Evolutionary conservation across 2,797 vertebrate genomes (phyloP).

Genomic region (Pteropus rufus): DNA sequence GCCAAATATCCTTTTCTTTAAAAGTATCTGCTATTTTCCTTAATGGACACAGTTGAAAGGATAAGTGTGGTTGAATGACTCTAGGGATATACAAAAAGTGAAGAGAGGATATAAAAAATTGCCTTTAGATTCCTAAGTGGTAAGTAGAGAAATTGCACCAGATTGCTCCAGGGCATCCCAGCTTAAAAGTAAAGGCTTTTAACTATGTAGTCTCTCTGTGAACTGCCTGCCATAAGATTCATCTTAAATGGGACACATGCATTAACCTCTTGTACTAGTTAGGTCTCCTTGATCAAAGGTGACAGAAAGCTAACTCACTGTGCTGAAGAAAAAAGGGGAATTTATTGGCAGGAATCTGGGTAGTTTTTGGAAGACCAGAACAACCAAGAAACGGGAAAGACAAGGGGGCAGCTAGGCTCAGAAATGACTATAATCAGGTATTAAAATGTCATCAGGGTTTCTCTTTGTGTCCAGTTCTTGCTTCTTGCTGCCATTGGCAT

Average conservation of each 20-base stretch:
- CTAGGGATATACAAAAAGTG: not conserved
- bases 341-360: not conserved
- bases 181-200: slow-evolving; percentile 69
- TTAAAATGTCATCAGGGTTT: not conserved
- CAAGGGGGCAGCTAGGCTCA: not conserved
- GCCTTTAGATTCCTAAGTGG: slow-evolving; percentile 44
- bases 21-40: slow-evolving; percentile 45
- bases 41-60: slow-evolving; percentile 64
- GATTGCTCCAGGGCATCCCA: slow-evolving; percentile 52
- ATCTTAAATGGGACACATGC: slow-evolving; percentile 54
- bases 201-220: slow-evolving; percentile 37
- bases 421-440: not conserved
- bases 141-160: slow-evolving; percentile 55
- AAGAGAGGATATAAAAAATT: slow-evolving; percentile 32
- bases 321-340: not conserved
- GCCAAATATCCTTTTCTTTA: slow-evolving; percentile 48
- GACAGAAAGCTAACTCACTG: slow-evolving; percentile 33
- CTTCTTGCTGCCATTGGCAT: not conserved
- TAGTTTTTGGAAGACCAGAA: not conserved
- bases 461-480: not conserved
- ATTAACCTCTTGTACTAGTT: slow-evolving; percentile 62
- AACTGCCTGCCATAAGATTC: slow-evolving; percentile 32
- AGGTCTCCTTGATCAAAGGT: slow-evolving; percentile 60
- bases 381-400: not conserved
- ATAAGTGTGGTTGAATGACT: slow-evolving; percentile 39